phyloP scores from a whole-genome alignment of 2,113 vertebrate species.

The Zosterops lateralis region DNA sequence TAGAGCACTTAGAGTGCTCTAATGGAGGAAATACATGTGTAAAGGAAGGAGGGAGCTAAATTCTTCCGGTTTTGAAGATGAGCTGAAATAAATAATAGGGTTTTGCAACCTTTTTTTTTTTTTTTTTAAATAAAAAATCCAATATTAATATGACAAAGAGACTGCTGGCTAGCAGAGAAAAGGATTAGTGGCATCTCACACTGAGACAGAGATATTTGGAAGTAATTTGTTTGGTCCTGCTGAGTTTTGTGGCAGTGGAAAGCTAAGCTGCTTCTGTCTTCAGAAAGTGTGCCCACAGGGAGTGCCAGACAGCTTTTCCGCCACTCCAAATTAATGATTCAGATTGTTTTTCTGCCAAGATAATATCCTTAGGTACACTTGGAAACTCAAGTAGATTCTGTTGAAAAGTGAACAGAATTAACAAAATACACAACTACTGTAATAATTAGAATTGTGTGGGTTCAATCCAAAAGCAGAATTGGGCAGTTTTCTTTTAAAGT shows the following conservation, averaged over 20 bases:
- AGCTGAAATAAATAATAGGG: not conserved
- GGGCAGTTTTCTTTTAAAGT: not conserved
- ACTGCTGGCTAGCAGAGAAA: slow-evolving; percentile 21
- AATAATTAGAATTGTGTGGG: not conserved
- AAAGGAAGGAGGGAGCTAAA: not conserved
- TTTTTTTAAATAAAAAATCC: not conserved
- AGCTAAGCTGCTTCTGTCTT: not conserved
- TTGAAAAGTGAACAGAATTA: not conserved
- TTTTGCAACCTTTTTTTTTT: not conserved
- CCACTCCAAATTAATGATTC: slow-evolving; percentile 8
- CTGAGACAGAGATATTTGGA: slow-evolving; percentile 10
- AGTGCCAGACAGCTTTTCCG: slow-evolving; percentile 38
- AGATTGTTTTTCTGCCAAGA: slow-evolving; percentile 8
- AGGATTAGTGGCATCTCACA: slow-evolving; percentile 20
- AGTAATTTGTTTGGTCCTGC: slow-evolving; percentile 33
- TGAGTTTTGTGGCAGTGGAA: slow-evolving; percentile 30
- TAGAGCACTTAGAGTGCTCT: not conserved
- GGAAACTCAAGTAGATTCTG: not conserved
- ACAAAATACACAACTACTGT: not conserved
- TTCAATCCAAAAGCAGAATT: not conserved
- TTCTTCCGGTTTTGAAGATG: not conserved
- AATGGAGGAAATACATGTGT: not conserved
- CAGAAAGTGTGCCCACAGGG: not conserved
- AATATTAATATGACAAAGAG: not conserved
- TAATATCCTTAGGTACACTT: slow-evolving; percentile 31